Evolutionary conservation across 2,888 invertebrate species (phyloP), one percentile per base, ranked within the genome.

Genomic region (Cyclophora punctaria): DNA sequence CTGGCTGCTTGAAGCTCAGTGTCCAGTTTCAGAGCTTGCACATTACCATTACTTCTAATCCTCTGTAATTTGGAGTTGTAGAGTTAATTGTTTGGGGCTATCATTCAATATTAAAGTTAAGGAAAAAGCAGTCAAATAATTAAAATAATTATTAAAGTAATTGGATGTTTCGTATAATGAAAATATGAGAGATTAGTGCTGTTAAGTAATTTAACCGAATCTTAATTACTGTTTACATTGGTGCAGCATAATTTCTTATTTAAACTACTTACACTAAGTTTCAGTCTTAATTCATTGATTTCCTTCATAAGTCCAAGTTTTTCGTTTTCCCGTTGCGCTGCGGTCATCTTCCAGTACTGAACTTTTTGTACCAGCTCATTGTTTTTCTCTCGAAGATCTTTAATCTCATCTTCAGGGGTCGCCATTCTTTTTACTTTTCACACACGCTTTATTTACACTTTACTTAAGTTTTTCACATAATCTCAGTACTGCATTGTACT

Each of bases 241-340:
- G 1, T 20, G 6, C 7, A 4, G 20, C 4, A 1, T 42, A 42
- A 7, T 7, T 4, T 7, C 33, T 7, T 37, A 4, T 20, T 1
- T 20, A 20, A 20, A 20, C 7, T 45, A 71, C 86, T 78, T 69
- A 89, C 89, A 57, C 78, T 81, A 4, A 83, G 60, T 69, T 83
- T 80, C n/a, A 85, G 62, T 45, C 82, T 71, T 42, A 88, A 60
- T 44, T 86, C 84, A 57, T 83, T 86, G 34, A 72, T 74, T 68
- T 89, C 87, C 49, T 80, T 86, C 73, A 84, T 80, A 6, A 88
- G 64, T 6, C 75, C 76, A 2, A 85, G 57, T 58, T 84, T 87
- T 45, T 89, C 86, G 50, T 77, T 78, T 37, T 86, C 84, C 35
- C 69, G 71, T 52, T 82, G 78, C 20, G 75, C 81, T 5, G 82